These are phyloP conservation scores for Ictalurus punctatus DNA, from an alignment of 2,113 vertebrate genomes.

Conservation along the genomic window DNA sequence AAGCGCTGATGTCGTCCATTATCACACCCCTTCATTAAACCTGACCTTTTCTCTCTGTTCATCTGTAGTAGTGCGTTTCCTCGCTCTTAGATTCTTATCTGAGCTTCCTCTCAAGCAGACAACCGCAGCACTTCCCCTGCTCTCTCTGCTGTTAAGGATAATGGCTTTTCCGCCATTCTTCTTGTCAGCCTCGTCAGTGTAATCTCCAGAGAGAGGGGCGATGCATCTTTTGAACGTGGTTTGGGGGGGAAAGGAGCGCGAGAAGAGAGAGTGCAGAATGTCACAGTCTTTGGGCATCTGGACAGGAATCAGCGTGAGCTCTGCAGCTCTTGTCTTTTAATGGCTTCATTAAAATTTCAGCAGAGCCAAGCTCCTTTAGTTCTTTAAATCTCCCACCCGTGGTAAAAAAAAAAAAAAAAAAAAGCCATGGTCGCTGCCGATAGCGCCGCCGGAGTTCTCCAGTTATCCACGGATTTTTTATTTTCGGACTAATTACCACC, in stretches of 20 bases:
- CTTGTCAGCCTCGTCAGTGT: conserved; percentile 31
- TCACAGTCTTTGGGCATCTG: conserved; percentile 19
- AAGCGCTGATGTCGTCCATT: conserved; percentile 61
- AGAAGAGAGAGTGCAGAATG: conserved; percentile 8
- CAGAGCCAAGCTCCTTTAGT: conserved; percentile 23
- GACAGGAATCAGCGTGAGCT: conserved; percentile 34
- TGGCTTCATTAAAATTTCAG: conserved; percentile 51
- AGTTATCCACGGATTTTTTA: conserved; percentile 1
- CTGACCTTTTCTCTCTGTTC: conserved; percentile 19
- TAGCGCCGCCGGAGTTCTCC: conserved; percentile 12
- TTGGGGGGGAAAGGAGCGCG: not conserved
- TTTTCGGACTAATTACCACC: conserved; percentile 43
- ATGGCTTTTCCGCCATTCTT: conserved; percentile 37
- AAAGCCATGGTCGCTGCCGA: not conserved
- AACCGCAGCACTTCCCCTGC: conserved; percentile 16
- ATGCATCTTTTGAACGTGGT: not conserved
- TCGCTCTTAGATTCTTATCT: conserved; percentile 8
- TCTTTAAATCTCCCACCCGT: conserved; percentile 18
- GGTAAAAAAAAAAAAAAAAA: conserved; percentile 15
- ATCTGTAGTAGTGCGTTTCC: not conserved
- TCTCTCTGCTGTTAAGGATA: conserved; percentile 14
- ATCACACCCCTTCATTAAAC: not conserved
- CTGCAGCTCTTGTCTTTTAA: conserved; percentile 46
- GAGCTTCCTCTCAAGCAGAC: conserved; percentile 7
- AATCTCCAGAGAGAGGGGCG: not conserved